Conservation (phyloP, 2,797 vertebrate species). For the Pantherophis vulpinus region DNA sequence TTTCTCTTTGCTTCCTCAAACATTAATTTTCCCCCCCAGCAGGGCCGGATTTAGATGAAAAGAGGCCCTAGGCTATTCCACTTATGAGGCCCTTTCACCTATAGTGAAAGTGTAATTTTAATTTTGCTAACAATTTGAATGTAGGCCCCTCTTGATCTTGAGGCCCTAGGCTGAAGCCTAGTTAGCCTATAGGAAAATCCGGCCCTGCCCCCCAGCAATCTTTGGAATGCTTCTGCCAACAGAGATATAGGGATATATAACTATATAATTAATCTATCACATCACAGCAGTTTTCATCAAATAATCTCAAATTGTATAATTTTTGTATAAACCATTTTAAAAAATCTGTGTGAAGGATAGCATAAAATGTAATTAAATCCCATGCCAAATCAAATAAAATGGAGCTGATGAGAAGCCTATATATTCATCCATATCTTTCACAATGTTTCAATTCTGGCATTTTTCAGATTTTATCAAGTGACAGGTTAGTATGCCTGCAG, state of each 20-base stretch:
- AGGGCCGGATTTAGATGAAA: no score
- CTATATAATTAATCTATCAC: neutral
- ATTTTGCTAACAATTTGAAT: no score
- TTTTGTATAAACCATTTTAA: neutral
- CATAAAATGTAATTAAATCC: neutral
- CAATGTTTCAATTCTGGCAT: slow-evolving; percentile 10
- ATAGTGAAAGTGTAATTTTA: no score
- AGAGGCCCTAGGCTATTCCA: no score
- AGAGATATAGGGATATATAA: neutral
- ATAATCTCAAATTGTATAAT: neutral
- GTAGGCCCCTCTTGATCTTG: no score
- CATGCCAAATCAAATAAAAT: neutral
- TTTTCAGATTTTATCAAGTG: slow-evolving; percentile 7
- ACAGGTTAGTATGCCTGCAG: neutral
- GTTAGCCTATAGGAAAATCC: no score
- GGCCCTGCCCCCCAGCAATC: neutral
- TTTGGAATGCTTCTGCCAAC: neutral
- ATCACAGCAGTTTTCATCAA: neutral
- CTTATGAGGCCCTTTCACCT: no score
- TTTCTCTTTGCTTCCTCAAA: neutral
- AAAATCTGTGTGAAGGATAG: neutral
- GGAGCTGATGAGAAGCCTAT: neutral
- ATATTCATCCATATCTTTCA: neutral
- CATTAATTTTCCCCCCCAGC: neutral
- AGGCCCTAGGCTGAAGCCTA: no score